Evolutionary conservation across 2,888 invertebrate species (phyloP), one percentile per base, ranked within the genome.

Genomic region (Nephrotoma flavescens): DNA sequence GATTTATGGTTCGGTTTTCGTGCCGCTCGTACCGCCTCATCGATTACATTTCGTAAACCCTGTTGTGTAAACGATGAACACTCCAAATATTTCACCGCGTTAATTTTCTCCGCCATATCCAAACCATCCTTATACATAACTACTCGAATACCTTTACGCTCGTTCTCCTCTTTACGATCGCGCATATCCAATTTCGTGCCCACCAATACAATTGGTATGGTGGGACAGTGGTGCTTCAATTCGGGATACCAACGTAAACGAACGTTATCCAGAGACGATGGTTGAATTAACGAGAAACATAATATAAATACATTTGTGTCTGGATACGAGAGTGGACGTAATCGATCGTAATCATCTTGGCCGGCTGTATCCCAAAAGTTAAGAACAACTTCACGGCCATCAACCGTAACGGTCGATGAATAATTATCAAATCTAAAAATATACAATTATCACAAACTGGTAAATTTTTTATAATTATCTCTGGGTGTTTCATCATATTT

Each of bases 161-260:
- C 99, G 89, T 99, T 97, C 87, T 98, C 99, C 90, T 96, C 97
- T 92, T 98, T 97, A 93, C 99, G 97, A 92, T 99, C 99, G 91
- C 99, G 96, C 89, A 99, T 94, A 93, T 99, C 99, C 88, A 99
- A 94, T 92, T 99, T 99, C 87, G 99, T 99, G 88, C 99, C 99
- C 86, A 99, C 98, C 88, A 99, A 93, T 90, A 99, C 99, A 90
- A 99, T 99, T 87, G 99, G 99, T 88, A 99, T 99, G 89, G 96
- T 96, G 12, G 99, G 99, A 93, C 99, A 99, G 92, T 99, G 99
- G 93, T 99, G 99, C 92, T 98, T 95, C 86, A 99, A 99, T 93
- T 99, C 99, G 5, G 99, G 99, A 92, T 97, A 99, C 99, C 99
- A 99, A 95, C 99, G 99, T 89, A 99, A 99, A 91, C 99, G 94